Conservation (phyloP, 2,113 vertebrate genomes). For the Periophthalmus modestus region DNA sequence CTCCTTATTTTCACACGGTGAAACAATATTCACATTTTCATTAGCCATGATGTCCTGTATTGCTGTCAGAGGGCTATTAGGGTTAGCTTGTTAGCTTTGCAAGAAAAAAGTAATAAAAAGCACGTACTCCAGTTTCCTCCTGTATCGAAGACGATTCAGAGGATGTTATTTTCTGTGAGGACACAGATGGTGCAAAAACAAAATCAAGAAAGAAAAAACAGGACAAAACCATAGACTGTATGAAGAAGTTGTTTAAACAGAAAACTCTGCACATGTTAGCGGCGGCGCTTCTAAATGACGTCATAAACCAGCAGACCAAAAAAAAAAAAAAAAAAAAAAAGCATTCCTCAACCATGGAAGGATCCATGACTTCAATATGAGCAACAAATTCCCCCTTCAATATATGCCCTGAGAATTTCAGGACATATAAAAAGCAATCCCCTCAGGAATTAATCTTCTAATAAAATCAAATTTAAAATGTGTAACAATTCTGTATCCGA, state of each 20-base stretch:
- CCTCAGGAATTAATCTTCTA: too few relatives aligned
- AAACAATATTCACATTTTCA: background rate
- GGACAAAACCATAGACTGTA: background rate
- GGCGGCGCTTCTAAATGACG: conserved; percentile 28
- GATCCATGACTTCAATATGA: too few relatives aligned
- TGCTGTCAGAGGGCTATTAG: background rate
- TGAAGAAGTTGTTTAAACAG: background rate
- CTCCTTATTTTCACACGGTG: background rate
- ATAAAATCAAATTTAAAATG: too few relatives aligned
- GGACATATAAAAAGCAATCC: too few relatives aligned
- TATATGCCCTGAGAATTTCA: too few relatives aligned
- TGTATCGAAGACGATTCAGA: background rate
- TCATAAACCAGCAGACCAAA: conserved; percentile 15
- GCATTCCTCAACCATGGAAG: too few relatives aligned
- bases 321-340: too few relatives aligned
- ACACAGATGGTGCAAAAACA: fast-evolving
- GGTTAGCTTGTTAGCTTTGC: background rate
- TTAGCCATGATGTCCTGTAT: conserved; percentile 11
- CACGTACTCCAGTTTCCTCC: fast-evolving
- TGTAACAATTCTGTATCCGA: too few relatives aligned
- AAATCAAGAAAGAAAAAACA: fast-evolving
- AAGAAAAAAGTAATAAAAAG: background rate
- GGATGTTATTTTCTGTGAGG: fast-evolving
- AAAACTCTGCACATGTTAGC: conserved; percentile 17
- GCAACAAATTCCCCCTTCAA: too few relatives aligned